Evolutionary conservation across 1,140 invertebrate genomes (phyloP), one percentile per base, ranked within the genome.

Genomic region (Drosophila punjabiensis): DNA sequence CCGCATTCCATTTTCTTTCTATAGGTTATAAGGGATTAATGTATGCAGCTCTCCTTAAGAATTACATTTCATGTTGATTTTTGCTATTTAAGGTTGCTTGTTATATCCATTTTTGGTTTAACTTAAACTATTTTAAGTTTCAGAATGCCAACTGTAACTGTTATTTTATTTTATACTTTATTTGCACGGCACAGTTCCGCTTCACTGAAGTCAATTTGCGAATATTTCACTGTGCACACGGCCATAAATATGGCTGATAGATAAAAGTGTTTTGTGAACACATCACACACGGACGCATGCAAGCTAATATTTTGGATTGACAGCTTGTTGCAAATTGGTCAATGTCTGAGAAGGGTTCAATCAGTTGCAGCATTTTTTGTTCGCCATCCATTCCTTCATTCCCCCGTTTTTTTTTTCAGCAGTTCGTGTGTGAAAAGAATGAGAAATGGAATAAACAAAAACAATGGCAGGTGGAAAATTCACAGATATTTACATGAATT

Each of bases 151-250:
- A 45, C 43, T 69, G 65, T 47, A 52, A 39, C 28, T 20, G 53
- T 33, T 24, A 24, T 24, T 24, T 24, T 24, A 24, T 24, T 24
- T 43, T 43, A 8, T 24, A 5, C 32, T 65, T 20, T 52, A 43
- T 53, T 56, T 63, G 24, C 47, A 55, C 45, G 69, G 41, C 69
- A 70, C 10, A 35, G 70, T 75, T 76, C 41, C 70, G 73, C 70
- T 64, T 52, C 20, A 52, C 41, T 58, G 71, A 67, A 85, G 65
- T 76, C 82, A 85, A 85, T 85, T 86, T 82, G 66, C 74, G 63
- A 86, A 73, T 81, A 73, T 81, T 78, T 65, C 48, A 52, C 56
- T 65, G 47, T 61, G 48, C 62, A 76, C 35, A 18, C 56, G 59
- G 50, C 58, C 62, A 69, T 48, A 67, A 75, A 64, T 81, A 66